Evolutionary conservation across 1,140 invertebrate species (phyloP).

Genomic region (Cydia amplana): DNA sequence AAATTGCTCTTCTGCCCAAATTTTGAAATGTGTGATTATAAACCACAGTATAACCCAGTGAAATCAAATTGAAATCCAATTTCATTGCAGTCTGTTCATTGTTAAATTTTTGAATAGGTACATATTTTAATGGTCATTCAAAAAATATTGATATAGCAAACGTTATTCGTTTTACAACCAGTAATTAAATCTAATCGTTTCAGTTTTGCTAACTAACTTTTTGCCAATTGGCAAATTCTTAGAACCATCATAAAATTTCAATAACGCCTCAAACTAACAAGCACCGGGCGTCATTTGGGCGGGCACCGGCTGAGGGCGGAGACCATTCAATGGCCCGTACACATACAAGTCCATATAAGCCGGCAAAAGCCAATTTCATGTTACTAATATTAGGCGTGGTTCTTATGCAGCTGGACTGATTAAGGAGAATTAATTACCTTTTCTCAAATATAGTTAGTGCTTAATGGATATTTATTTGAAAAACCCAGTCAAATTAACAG

Average conservation of each 20-base stretch:
- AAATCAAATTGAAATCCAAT: not conserved
- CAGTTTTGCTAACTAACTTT: not conserved
- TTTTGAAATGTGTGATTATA: no score
- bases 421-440: conserved; percentile 32
- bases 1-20: no score
- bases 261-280: conserved; percentile 17
- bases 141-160: not conserved
- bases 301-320: conserved; percentile 36
- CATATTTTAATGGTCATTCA: not conserved
- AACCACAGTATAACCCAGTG: not conserved
- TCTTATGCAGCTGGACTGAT: conserved; percentile 39
- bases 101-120: no score
- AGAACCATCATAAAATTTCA: conserved; percentile 8
- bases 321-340: conserved; percentile 37
- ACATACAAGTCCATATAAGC: conserved; percentile 2
- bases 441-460: conserved; percentile 7
- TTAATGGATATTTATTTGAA: conserved; percentile 1
- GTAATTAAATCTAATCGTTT: not conserved
- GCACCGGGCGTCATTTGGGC: conserved; percentile 26
- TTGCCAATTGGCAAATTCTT: conserved; percentile 13
- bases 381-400: conserved; percentile 48
- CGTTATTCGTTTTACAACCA: not conserved
- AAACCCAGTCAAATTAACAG: not conserved
- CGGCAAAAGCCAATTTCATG: conserved; percentile 36
- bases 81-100: not conserved